Conservation (phyloP, 2,888 invertebrate genomes). For the Epiblema foenella region DNA sequence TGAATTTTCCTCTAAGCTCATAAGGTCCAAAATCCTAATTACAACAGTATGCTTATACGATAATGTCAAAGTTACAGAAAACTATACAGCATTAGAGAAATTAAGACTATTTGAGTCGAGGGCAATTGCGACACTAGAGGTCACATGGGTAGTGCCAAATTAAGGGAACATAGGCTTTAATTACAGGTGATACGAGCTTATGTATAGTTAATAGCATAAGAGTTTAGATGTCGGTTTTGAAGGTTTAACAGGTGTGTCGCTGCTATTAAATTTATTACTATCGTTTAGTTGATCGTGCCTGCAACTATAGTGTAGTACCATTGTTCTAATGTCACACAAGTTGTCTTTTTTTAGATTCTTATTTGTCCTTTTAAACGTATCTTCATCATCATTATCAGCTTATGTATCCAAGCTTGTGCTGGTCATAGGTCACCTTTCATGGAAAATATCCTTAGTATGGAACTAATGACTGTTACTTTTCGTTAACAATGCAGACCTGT, state of each 20-base stretch:
- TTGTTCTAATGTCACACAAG: neutral
- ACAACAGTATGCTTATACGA: neutral
- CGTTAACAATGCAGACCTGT: too few relatives aligned
- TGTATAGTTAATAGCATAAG: neutral
- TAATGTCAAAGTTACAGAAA: neutral
- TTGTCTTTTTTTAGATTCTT: neutral
- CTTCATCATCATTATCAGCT: too few relatives aligned
- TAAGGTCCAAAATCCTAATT: constrained; percentile 9
- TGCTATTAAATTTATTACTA: neutral
- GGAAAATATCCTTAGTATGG: too few relatives aligned
- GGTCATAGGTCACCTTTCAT: too few relatives aligned
- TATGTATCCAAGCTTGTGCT: too few relatives aligned
- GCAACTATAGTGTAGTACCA: neutral
- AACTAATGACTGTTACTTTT: too few relatives aligned
- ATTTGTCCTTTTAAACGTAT: neutral
- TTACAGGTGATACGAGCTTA: constrained; percentile 9
- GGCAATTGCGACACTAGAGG: constrained; percentile 38
- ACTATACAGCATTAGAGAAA: constrained; percentile 32
- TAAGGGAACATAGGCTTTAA: constrained; percentile 24
- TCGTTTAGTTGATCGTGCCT: neutral
- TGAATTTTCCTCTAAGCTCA: neutral
- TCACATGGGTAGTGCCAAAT: constrained; percentile 25
- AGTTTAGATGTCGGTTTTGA: neutral
- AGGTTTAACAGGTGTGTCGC: constrained; percentile 15
- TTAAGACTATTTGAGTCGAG: constrained; percentile 39